Conservation (phyloP, 2,888 invertebrate genomes). For the Tetrapedia diversipes region DNA sequence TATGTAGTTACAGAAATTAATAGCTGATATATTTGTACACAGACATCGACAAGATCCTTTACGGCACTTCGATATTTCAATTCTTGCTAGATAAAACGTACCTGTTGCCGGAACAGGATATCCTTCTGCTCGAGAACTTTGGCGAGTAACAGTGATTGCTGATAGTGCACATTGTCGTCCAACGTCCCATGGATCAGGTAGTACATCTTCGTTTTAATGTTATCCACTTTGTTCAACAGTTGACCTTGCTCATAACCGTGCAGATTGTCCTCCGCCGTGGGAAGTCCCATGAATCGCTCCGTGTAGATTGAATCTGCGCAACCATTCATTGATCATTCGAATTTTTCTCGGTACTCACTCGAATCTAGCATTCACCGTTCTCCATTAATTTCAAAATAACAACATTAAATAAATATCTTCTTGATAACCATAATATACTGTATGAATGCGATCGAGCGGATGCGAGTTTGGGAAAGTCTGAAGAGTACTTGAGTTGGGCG, state of each 20-base stretch:
- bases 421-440: too few relatives aligned
- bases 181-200: slow-evolving; percentile 97
- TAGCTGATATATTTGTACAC: too few relatives aligned
- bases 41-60: too few relatives aligned
- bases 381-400: too few relatives aligned
- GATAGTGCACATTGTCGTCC: slow-evolving; percentile 98
- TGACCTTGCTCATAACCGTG: slow-evolving; percentile 90
- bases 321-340: neutral
- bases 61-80: too few relatives aligned
- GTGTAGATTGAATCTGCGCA: slow-evolving; percentile 96
- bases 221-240: slow-evolving; percentile 88
- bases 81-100: too few relatives aligned
- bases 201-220: slow-evolving; percentile 90
- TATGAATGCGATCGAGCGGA: too few relatives aligned
- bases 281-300: slow-evolving; percentile 97
- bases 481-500: too few relatives aligned
- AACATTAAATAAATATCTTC: too few relatives aligned
- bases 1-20: too few relatives aligned
- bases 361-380: neutral
- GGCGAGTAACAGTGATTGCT: slow-evolving; percentile 96
- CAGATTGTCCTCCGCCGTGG: slow-evolving; percentile 88
- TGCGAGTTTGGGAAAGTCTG: too few relatives aligned
- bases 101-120: slow-evolving; percentile 96
- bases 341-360: too few relatives aligned
- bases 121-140: slow-evolving; percentile 92